Conservation (phyloP, 2,113 vertebrate genomes). For the Struthidea cinerea region DNA sequence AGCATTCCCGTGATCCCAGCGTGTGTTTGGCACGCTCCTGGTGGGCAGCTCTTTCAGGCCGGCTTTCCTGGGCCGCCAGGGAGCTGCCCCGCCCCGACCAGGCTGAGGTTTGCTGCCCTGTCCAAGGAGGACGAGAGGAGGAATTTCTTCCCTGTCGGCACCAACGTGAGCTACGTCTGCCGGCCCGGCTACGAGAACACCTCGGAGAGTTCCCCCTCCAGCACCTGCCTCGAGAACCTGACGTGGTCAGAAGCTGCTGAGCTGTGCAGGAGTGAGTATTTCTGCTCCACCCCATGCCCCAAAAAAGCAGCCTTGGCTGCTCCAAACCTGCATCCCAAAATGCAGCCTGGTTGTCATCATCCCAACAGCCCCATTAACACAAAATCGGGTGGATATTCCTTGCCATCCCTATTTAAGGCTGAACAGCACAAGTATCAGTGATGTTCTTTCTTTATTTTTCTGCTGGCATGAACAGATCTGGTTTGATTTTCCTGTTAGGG, state of each 20-base stretch:
- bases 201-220: background rate
- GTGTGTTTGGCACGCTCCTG: accelerated
- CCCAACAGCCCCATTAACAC: background rate
- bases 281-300: background rate
- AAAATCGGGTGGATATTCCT: background rate
- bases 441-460: too few relatives aligned
- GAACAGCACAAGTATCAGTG: background rate
- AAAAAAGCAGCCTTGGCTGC: background rate
- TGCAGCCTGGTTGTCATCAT: accelerated
- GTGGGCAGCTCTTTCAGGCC: background rate
- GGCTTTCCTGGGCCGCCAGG: background rate
- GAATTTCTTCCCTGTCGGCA: background rate
- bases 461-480: background rate
- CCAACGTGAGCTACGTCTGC: conserved; percentile 49
- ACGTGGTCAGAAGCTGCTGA: conserved; percentile 2
- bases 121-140: background rate
- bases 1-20: accelerated
- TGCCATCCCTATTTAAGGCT: accelerated
- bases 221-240: conserved; percentile 42
- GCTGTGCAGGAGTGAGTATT: conserved; percentile 57
- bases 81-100: background rate
- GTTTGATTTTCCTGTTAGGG: background rate
- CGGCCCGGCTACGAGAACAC: conserved; percentile 42
- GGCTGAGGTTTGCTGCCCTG: background rate
- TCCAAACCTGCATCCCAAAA: background rate